Conservation (phyloP, 2,113 vertebrate species). For the Lipophrys pholis region DNA sequence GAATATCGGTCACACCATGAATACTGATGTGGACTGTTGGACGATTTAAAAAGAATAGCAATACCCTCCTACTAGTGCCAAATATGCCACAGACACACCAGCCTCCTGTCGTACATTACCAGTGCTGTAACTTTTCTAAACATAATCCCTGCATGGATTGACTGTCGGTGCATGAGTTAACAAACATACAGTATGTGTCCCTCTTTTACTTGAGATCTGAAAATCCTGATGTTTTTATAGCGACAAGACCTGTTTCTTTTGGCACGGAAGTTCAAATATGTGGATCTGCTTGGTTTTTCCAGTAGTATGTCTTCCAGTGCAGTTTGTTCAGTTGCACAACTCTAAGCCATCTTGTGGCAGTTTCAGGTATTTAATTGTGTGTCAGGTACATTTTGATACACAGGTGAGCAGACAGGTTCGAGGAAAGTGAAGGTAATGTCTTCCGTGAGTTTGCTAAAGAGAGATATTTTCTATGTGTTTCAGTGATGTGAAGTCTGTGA, state of each 20-base stretch:
- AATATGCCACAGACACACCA: constrained; percentile 41
- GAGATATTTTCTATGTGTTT: constrained; percentile 25
- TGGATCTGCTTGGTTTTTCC: constrained; percentile 18
- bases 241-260: constrained; percentile 8
- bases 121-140: constrained; percentile 26
- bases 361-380: constrained; percentile 59
- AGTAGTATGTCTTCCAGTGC: constrained; percentile 46
- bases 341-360: constrained; percentile 62
- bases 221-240: constrained; percentile 32
- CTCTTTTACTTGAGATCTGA: constrained; percentile 15
- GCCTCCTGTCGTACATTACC: constrained; percentile 23
- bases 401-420: constrained; percentile 5
- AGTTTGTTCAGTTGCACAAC: constrained; percentile 43
- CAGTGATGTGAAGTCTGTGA: constrained; percentile 49
- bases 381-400: constrained; percentile 51
- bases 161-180: constrained; percentile 57
- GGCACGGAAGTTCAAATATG: constrained; percentile 21
- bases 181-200: constrained; percentile 28
- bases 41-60: constrained; percentile 15
- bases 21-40: constrained; percentile 34
- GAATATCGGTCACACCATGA: constrained; percentile 2
- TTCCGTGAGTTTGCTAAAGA: background rate
- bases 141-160: constrained; percentile 57
- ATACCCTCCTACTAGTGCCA: constrained; percentile 34
- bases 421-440: background rate